Evolutionary conservation across 1,140 invertebrate species (phyloP), one percentile per base, ranked within the genome.

Genomic region (Subanguina moxae): DNA sequence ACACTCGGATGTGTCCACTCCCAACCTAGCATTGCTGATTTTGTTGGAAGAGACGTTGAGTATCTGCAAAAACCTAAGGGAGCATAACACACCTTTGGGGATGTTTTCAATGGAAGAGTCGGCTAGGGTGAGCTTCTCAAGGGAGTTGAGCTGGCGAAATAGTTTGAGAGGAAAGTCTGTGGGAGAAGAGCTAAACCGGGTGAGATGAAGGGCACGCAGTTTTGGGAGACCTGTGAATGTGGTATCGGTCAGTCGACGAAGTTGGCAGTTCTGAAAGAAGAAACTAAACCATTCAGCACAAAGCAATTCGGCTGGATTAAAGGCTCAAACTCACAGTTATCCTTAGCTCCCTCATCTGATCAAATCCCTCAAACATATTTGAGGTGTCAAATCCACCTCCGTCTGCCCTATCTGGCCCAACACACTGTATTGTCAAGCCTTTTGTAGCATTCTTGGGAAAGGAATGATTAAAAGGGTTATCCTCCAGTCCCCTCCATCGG

Each of bases 31-130:
- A 8, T 66, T 52, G 19, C 67, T 30, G 5, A 78, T 32, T 5
- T 52, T 28, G 43, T 78, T 78, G 27, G 52, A 45, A 1, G 76
- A 78, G 1, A 72, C 28, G 42, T 74, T 72, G 1, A 78, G 57
- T 17, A 78, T 69, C 62, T 74, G 58, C 45, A 74, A 65, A 38
- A 62, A 42, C 15, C 15, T 17, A 5, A 74, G 27, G 17, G 62
- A 30, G 62, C 72, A 74, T 19, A 74, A 27, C 15, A 65, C 67
- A 8, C 62, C 61, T 48, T 38, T 5, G 21, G 71, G 72, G 30
- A 74, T 57, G 23, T 42, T 63, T 57, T 71, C 62, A 23, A 74
- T 48, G 8, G 58, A 30, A n/a, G 64, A 52, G 17, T 74, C 28
- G 15, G 56, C 57, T 28, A 67, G 27, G 17, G 65, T 72, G 15